Evolutionary conservation across 2,888 invertebrate genomes (phyloP).

Genomic region (Caenorhabditis zanzibari): DNA sequence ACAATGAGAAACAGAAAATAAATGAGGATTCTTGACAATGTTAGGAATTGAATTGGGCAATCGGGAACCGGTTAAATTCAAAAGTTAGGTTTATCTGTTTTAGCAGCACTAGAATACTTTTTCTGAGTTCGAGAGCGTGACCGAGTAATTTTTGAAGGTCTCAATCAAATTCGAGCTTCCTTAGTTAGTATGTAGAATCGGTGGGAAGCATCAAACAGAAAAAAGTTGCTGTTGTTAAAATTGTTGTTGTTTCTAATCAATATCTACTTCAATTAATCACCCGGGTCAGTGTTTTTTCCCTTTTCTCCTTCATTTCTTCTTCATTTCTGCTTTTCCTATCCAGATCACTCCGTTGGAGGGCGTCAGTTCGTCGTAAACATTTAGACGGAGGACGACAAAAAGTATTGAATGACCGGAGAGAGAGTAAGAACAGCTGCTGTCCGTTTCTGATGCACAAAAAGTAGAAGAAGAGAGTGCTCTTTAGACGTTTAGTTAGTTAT

Average conservation of each 20-base stretch:
- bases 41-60: background rate
- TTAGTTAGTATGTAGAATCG: no score
- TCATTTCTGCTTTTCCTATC: conserved; percentile 2
- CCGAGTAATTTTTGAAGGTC: no score
- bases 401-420: conserved; percentile 57
- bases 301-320: background rate
- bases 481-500: conserved; percentile 34
- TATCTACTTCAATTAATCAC: conserved; percentile 15
- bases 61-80: background rate
- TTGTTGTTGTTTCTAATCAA: background rate
- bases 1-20: conserved; percentile 17
- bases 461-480: conserved; percentile 25
- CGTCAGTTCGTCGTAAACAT: conserved; percentile 62
- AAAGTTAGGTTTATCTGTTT: background rate
- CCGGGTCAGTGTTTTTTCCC: background rate
- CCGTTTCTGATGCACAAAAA: background rate
- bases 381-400: conserved; percentile 55
- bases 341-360: conserved; percentile 32
- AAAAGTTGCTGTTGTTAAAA: no score
- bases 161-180: no score
- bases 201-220: no score
- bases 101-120: no score
- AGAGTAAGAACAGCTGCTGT: conserved; percentile 48
- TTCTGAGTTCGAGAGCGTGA: no score
- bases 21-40: background rate